A percentile compares a stretch with the other conserved stretches of the same genome.
These are phyloP conservation scores for Athene cunicularia DNA, from an alignment of 2,113 vertebrate species.

Conservation along the genomic window DNA sequence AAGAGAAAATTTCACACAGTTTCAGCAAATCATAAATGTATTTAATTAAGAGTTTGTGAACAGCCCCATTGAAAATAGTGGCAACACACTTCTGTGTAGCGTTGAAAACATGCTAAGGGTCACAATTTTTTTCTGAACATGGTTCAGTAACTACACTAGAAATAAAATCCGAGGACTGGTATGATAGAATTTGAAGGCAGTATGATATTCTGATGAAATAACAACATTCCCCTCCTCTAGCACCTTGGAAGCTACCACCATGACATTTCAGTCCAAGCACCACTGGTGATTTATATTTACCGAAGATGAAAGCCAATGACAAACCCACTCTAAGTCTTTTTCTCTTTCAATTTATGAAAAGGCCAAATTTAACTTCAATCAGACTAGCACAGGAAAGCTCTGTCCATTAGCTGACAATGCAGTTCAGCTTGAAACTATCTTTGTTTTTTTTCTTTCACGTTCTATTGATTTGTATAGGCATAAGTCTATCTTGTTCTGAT, in stretches of 20 bases:
- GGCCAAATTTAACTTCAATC: background rate
- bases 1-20: background rate
- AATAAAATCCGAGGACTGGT: background rate
- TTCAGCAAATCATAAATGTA: background rate
- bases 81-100: background rate
- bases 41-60: background rate
- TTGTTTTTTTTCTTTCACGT: background rate
- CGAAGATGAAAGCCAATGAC: constrained; percentile 9
- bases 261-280: background rate
- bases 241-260: background rate
- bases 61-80: background rate
- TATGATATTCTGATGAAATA: background rate
- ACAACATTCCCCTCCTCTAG: background rate
- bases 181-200: background rate
- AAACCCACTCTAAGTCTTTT: background rate
- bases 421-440: background rate
- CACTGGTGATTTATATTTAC: background rate
- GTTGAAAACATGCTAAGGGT: background rate
- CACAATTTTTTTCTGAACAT: background rate
- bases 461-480: background rate
- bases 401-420: background rate
- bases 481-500: background rate
- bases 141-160: background rate
- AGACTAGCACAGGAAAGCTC: background rate
- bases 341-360: background rate